Base-by-base conservation (phyloP, 2,113 vertebrate genomes). In the Neotoma lepida region DNA sequence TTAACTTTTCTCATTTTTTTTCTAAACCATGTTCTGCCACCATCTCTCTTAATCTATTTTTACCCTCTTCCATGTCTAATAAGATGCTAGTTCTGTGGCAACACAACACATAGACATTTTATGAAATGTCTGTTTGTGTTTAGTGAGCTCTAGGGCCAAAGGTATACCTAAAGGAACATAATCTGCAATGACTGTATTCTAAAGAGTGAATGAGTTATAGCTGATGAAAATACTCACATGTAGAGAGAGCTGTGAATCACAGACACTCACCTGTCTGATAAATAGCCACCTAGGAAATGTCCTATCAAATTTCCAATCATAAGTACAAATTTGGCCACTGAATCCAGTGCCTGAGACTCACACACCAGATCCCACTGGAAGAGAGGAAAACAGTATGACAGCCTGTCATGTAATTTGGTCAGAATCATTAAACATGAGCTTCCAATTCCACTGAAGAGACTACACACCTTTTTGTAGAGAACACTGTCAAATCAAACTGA, bases 231-330 rank as follows among this genome's bases (percentile, higher is more conserved):
- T 8, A 58, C 56, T 56, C 54, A 56, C 54, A 18, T 56, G 54
- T 17, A 49, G 22, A 91, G 46, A 93, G 0, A 73, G 0, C 63
- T 80, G 9, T 64, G 66, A 33, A 71, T n/a, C 41, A 63, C 44
- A 77, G 71, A 61, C 22, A 92, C 95, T 96, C 84, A 97, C 96
- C 56, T 96, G 78, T 96, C 96, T 68, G 98, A 97, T n/a, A 99
- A 94, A 93, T 95, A 54, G 20, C 98, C 98, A 54, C 95, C 98
- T 58, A 98, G 2, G 28, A 97, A 39, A 9, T 97, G 97, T 46
- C 98, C 98, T 35, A 98, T 81, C 33, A 98, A 93, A 17, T 98
- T 97, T 20, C 98, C 98, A 39, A 95, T 95, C 98, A 98, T 98
- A 91, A 98, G 98, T 49, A 98, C 44, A 68, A 98, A 98, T 35